These are phyloP conservation scores for Melanerpes aurifrons DNA, from an alignment of 2,113 vertebrate species.

Conservation along the genomic window DNA sequence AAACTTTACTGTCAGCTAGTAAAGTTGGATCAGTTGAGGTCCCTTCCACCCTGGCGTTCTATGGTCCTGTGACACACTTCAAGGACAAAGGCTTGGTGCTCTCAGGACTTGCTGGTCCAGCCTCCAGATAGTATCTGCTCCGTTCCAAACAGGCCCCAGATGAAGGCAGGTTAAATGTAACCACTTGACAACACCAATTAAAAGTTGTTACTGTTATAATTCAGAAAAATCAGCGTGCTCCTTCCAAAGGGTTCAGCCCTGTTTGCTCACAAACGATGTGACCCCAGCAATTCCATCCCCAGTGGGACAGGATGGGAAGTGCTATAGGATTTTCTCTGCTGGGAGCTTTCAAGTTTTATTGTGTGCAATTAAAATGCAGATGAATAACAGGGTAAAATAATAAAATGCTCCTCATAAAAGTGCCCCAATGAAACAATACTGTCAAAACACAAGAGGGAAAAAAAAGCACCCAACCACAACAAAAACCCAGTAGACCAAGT, in stretches of 20 bases:
- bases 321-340: constrained; percentile 48
- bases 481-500: constrained; percentile 9
- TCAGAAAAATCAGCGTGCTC: neutral
- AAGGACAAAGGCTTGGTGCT: neutral
- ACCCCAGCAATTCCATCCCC: constrained; percentile 29
- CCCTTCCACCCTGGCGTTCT: too few relatives aligned
- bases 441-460: neutral
- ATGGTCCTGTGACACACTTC: neutral
- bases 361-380: constrained; percentile 61
- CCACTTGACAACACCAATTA: neutral
- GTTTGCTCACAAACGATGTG: neutral
- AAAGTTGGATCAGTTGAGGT: too few relatives aligned
- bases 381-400: constrained; percentile 63
- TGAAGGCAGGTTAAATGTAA: neutral
- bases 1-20: too few relatives aligned
- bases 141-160: neutral
- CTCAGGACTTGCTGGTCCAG: neutral
- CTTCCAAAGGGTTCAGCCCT: neutral
- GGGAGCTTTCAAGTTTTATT: constrained; percentile 69
- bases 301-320: constrained; percentile 54
- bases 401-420: constrained; percentile 54
- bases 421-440: constrained; percentile 30
- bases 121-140: neutral
- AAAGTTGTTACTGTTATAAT: neutral
- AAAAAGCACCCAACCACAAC: neutral